A percentile compares a stretch with the other conserved stretches of the same genome.
phyloP scores from a whole-genome alignment of 2,888 invertebrate species.

The Pseudoips prasinana region DNA sequence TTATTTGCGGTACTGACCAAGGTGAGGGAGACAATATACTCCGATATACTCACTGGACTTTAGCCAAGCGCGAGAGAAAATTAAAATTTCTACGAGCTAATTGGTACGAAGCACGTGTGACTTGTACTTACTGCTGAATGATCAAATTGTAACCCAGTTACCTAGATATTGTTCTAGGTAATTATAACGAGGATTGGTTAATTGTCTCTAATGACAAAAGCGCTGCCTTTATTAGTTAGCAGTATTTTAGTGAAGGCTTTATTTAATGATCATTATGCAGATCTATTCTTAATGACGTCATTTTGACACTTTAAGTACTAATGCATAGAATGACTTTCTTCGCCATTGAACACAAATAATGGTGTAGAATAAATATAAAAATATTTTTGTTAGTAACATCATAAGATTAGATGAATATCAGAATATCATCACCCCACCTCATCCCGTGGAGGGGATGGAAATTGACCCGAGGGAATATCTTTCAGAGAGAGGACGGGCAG shows the following conservation, averaged over 20 bases:
- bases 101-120: conserved; percentile 32
- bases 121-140: conserved; percentile 8
- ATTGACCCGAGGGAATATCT: no score
- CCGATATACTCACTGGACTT: conserved; percentile 54
- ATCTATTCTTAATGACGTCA: no score
- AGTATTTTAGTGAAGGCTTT: neutral
- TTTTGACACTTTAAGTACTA: no score
- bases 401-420: no score
- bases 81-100: conserved; percentile 26
- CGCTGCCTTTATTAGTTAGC: neutral
- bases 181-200: conserved; percentile 18
- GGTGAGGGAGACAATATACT: conserved; percentile 56
- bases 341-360: no score
- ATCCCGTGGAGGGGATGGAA: no score
- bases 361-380: no score
- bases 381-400: no score
- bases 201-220: conserved; percentile 14
- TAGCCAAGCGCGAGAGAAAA: conserved; percentile 34
- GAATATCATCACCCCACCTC: no score
- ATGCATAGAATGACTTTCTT: no score
- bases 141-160: conserved; percentile 34
- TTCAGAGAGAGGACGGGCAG: no score
- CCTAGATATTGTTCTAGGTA: conserved; percentile 23
- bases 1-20: conserved; percentile 64
- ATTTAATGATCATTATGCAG: neutral